These are phyloP conservation scores for Stegodyphus mimosarum DNA, from an alignment of 1,140 invertebrate genomes.

Conservation along the genomic window DNA sequence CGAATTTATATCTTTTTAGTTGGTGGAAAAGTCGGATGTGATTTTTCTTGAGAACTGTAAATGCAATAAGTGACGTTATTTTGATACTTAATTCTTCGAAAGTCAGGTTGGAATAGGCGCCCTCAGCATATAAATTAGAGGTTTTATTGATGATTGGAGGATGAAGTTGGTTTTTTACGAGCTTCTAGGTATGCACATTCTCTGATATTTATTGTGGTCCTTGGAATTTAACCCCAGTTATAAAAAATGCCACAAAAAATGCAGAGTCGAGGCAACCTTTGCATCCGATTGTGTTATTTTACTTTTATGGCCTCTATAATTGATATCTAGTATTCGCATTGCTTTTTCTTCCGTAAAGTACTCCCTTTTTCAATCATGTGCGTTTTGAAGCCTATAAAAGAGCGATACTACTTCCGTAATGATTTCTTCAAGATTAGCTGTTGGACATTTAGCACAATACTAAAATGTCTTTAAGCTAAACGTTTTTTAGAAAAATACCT, in stretches of 20 bases:
- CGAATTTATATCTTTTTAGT: constrained; percentile 57
- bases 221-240: constrained; percentile 50
- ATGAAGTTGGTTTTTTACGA: constrained; percentile 54
- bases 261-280: constrained; percentile 18
- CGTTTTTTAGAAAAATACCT: too few relatives aligned
- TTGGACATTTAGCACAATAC: too few relatives aligned
- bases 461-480: too few relatives aligned
- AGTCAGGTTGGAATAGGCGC: constrained; percentile 35
- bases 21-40: constrained; percentile 28
- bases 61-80: constrained; percentile 40
- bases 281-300: constrained; percentile 17
- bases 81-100: constrained; percentile 56
- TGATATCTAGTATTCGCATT: constrained; percentile 13
- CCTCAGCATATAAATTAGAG: constrained; percentile 56
- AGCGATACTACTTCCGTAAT: too few relatives aligned
- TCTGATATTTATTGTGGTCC: constrained; percentile 19
- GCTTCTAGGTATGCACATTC: constrained; percentile 35
- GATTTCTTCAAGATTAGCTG: too few relatives aligned
- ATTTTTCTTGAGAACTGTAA: constrained; percentile 57
- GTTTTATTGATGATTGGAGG: constrained; percentile 55
- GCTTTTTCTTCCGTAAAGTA: too few relatives aligned
- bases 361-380: too few relatives aligned
- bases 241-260: constrained; percentile 52
- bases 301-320: constrained; percentile 36
- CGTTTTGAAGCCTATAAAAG: too few relatives aligned